A percentile compares a stretch with the other conserved stretches of the same genome.
phyloP scores from a whole-genome alignment of 2,797 vertebrate genomes.

The Momotus momota region DNA sequence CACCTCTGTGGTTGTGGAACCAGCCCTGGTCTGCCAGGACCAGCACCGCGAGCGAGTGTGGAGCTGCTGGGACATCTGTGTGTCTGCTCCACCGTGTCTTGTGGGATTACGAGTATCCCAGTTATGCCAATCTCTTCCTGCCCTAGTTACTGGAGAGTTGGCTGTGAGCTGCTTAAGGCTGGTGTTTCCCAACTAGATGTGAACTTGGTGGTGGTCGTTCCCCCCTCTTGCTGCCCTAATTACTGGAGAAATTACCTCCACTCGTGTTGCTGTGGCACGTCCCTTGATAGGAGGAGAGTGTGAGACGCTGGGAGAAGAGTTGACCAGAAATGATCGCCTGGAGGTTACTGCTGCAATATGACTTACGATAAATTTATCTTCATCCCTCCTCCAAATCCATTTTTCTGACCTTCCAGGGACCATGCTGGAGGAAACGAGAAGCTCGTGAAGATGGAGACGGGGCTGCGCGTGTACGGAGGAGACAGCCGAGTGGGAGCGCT shows the following conservation, averaged over 20 bases:
- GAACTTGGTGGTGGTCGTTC: background rate
- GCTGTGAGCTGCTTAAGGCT: background rate
- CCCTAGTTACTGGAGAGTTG: background rate
- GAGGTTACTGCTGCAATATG: background rate
- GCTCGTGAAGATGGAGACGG: constrained; percentile 87
- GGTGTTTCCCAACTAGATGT: background rate
- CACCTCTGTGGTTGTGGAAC: background rate
- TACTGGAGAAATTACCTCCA: background rate
- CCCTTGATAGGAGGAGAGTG: background rate
- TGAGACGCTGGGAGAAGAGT: background rate
- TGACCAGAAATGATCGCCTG: background rate
- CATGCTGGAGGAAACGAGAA: constrained; percentile 97
- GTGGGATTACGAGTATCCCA: background rate
- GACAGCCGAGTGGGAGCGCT: constrained; percentile 91
- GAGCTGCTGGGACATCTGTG: background rate
- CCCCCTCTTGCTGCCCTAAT: background rate
- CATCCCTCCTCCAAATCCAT: background rate
- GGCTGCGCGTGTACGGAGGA: constrained; percentile 91
- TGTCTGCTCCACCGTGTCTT: background rate
- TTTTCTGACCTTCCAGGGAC: constrained; percentile 84
- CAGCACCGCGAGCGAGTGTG: fast-evolving
- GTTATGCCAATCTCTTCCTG: background rate
- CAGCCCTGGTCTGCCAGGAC: background rate
- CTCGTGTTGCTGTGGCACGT: fast-evolving
- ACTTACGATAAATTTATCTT: background rate